Evolutionary conservation across 2,888 invertebrate species (phyloP).

Genomic region (Aspidapion aeneum): DNA sequence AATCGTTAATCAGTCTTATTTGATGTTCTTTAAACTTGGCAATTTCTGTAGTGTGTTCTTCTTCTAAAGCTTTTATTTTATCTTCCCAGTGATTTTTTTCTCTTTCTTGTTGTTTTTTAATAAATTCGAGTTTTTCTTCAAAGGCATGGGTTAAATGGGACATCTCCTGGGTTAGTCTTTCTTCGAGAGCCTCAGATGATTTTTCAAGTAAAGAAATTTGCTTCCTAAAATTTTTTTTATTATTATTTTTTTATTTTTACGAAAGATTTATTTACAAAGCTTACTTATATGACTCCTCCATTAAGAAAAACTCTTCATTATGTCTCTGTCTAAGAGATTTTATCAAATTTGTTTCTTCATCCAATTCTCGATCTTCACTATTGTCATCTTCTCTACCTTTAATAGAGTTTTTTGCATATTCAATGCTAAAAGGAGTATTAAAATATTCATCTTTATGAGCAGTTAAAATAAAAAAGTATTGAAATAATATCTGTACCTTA

Average conservation of each 20-base stretch:
- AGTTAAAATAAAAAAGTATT: no score
- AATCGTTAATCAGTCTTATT: constrained; percentile 49
- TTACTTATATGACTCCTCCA: constrained; percentile 63
- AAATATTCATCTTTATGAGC: no score
- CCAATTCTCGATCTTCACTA: constrained; percentile 34
- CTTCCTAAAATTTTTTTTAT: constrained; percentile 52
- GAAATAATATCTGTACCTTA: no score
- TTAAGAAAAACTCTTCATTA: constrained; percentile 58
- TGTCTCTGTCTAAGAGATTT: constrained; percentile 55
- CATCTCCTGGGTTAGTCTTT: constrained; percentile 58
- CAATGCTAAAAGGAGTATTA: no score
- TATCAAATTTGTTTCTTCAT: constrained; percentile 35
- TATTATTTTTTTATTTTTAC: no score
- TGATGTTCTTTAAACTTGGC: constrained; percentile 54
- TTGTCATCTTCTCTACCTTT: constrained; percentile 42
- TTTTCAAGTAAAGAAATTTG: constrained; percentile 57
- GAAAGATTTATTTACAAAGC: no score
- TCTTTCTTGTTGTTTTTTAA: constrained; percentile 35
- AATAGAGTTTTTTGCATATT: constrained; percentile 6
- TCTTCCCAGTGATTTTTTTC: constrained; percentile 40
- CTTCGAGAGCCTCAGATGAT: constrained; percentile 55
- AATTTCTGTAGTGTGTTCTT: constrained; percentile 41
- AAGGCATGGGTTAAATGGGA: constrained; percentile 52
- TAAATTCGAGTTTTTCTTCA: constrained; percentile 49
- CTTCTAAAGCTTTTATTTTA: constrained; percentile 38